Conservation (phyloP, 2,888 invertebrate species). For the Dolichomitus sp. region DNA sequence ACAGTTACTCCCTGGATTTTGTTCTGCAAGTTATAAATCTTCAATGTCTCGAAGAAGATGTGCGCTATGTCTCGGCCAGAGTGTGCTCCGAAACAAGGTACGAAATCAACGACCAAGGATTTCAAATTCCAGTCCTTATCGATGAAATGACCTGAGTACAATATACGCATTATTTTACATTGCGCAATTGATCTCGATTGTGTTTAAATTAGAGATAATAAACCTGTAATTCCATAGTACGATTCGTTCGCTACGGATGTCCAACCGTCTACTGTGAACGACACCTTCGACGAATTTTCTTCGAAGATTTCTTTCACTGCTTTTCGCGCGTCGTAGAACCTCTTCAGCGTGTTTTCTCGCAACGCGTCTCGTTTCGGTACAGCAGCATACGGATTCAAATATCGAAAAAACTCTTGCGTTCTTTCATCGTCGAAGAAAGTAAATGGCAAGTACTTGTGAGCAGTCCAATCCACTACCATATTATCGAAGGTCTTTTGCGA, state of each 20-base stretch:
- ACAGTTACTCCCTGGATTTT: conserved; percentile 60
- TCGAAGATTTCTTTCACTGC: conserved; percentile 43
- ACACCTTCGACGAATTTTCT: conserved; percentile 55
- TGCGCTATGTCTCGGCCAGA: conserved; percentile 58
- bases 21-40: conserved; percentile 40
- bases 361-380: conserved; percentile 41
- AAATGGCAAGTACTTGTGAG: conserved; percentile 46
- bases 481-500: conserved; percentile 34
- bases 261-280: conserved; percentile 67
- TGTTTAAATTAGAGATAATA: conserved; percentile 1
- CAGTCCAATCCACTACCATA: conserved; percentile 38
- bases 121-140: too few species aligned
- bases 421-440: conserved; percentile 39
- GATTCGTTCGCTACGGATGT: conserved; percentile 52
- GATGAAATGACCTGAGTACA: not conserved
- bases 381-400: conserved; percentile 24
- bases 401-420: conserved; percentile 47
- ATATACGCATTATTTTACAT: conserved; percentile 2
- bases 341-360: conserved; percentile 17
- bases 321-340: conserved; percentile 33
- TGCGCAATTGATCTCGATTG: conserved; percentile 5
- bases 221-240: conserved; percentile 58
- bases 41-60: conserved; percentile 41
- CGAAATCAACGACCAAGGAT: conserved; percentile 59
- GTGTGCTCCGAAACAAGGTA: conserved; percentile 59